A percentile compares a stretch with the other conserved stretches of the same genome.
Evolutionary conservation across 2,797 vertebrate genomes (phyloP).

Genomic region (Xenops minutus): DNA sequence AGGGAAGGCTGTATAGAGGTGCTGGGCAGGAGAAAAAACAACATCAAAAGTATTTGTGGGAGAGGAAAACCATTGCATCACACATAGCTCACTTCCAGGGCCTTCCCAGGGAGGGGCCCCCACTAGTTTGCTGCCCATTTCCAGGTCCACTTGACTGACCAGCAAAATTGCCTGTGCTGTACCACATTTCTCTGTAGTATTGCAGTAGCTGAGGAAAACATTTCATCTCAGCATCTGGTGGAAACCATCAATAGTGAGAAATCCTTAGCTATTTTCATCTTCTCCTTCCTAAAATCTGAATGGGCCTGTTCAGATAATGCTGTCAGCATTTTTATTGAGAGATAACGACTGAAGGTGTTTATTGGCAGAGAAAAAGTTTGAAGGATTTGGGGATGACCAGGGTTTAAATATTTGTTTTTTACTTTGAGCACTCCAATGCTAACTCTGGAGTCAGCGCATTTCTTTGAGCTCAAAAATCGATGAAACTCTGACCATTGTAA

Average conservation of each 20-base stretch:
- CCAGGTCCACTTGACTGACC: accelerated
- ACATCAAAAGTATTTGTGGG: neutral
- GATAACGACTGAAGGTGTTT: neutral
- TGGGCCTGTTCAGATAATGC: neutral
- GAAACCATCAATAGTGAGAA: neutral
- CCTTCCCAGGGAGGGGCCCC: neutral
- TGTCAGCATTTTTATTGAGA: neutral
- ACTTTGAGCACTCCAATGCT: neutral
- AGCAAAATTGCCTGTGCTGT: neutral
- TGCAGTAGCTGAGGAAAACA: neutral
- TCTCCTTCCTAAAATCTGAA: neutral
- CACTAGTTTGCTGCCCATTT: accelerated
- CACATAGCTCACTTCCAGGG: neutral
- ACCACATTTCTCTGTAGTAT: neutral
- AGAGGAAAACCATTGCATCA: accelerated
- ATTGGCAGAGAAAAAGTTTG: neutral
- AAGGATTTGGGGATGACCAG: accelerated
- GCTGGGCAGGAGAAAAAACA: neutral
- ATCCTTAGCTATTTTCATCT: neutral
- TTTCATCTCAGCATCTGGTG: neutral
- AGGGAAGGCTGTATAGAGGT: neutral
- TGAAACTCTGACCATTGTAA: neutral
- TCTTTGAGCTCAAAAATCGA: neutral
- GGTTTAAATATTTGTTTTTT: neutral
- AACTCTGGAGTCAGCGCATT: neutral